phyloP scores from a whole-genome alignment of 2,888 invertebrate genomes.

The Apotomis capreana region DNA sequence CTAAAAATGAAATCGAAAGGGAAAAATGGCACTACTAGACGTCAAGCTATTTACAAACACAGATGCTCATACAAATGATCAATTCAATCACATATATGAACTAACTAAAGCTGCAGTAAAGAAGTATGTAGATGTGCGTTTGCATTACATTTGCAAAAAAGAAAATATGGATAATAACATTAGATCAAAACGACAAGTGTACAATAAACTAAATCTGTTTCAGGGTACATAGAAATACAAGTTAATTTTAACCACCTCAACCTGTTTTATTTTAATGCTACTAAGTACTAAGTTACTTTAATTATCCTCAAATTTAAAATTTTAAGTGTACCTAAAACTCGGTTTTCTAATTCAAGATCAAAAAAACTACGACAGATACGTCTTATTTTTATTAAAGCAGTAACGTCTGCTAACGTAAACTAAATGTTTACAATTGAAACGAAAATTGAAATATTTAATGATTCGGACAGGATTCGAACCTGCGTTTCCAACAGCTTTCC shows the following conservation, averaged over 20 bases:
- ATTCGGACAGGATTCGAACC: no score
- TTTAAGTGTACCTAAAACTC: no score
- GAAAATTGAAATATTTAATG: no score
- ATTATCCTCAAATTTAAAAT: no score
- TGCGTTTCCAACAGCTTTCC: no score
- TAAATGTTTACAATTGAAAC: no score
- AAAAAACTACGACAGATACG: no score
- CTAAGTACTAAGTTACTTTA: neutral
- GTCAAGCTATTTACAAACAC: neutral
- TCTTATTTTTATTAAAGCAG: no score
- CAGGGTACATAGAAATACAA: neutral
- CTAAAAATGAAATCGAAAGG: conserved; percentile 17
- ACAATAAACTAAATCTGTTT: conserved; percentile 3
- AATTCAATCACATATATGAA: conserved; percentile 3
- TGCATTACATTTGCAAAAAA: neutral
- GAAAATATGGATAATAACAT: neutral
- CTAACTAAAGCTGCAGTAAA: neutral
- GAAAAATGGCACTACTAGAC: conserved; percentile 11
- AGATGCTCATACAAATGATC: conserved; percentile 4
- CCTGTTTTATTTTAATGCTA: neutral
- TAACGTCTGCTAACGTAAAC: no score
- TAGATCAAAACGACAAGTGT: neutral
- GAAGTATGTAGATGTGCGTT: neutral
- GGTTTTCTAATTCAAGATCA: no score
- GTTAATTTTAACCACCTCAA: neutral